A percentile compares a stretch with the other conserved stretches of the same genome.
phyloP scores from a whole-genome alignment of 2,888 invertebrate species.

The Galerucella nymphaeae region DNA sequence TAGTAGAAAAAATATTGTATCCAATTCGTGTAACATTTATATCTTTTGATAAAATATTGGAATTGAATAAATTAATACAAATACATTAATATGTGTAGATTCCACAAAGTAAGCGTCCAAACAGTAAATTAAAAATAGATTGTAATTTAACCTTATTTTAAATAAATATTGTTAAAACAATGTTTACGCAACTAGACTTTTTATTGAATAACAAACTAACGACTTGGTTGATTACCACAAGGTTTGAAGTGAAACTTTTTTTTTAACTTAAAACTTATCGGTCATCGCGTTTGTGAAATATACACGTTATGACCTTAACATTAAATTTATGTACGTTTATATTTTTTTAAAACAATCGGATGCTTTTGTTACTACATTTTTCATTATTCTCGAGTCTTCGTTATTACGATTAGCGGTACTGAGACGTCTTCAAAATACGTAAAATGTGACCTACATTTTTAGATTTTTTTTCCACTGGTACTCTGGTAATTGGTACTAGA shows the following conservation, averaged over 20 bases:
- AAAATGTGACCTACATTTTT: background rate
- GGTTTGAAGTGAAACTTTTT: constrained; percentile 10
- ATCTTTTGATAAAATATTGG: too few relatives aligned
- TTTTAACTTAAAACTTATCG: constrained; percentile 1
- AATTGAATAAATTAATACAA: too few relatives aligned
- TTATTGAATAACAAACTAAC: constrained; percentile 3
- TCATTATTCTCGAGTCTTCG: background rate
- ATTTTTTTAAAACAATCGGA: background rate
- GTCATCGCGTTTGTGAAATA: constrained; percentile 4
- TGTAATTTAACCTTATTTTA: too few relatives aligned
- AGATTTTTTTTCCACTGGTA: background rate
- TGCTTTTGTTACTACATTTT: background rate
- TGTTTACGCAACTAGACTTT: constrained; percentile 1
- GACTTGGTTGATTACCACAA: background rate
- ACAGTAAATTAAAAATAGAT: too few relatives aligned
- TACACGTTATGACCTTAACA: background rate
- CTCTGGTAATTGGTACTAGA: background rate
- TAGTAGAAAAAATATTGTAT: too few relatives aligned
- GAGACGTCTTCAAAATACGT: background rate
- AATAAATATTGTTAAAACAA: background rate
- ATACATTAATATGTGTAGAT: too few relatives aligned
- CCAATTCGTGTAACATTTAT: background rate
- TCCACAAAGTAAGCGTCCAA: too few relatives aligned
- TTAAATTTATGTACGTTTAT: constrained; percentile 1
- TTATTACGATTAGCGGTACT: constrained; percentile 8